Base-by-base conservation (phyloP, 1,140 invertebrate species). In the Drosophila malerkotliana region DNA sequence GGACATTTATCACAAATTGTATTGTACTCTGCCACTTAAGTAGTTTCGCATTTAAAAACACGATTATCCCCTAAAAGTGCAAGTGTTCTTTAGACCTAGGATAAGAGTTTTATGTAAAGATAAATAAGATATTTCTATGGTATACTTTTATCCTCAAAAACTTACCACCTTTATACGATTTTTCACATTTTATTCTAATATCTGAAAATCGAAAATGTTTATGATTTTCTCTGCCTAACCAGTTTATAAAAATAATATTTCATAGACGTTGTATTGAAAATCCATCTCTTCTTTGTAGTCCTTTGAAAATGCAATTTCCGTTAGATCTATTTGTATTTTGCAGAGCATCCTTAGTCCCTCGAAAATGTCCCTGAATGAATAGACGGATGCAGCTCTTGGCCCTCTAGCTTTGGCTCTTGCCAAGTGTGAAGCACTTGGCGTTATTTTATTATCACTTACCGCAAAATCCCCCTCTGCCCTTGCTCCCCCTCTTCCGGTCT, bases 1-100 rank as follows among this genome's bases (percentile, higher is more conserved):
- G 56, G 72, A 80, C 81, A 84, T 84, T 84, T 87, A 87, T 84
- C 73, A 85, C 73, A 77, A 82, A 81, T 77, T 84, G 77, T 84
- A 77, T 74, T 87, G 77, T 85, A 34, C 39, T 66, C 60, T 77
- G 77, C 72, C 81, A 71, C 72, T 77, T 61, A 76, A 66, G 71
- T 58, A 78, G 68, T 73, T 77, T 72, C 54, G 66, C 66, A 48
- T 80, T 80, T 75, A 51, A 59, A 44, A 66, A 61, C 48, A 49
- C 41, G 60, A 62, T 76, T 63, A 61, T 34, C 32, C 32, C 8
- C 8, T 1, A 2, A 30, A 34, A 34, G 12, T 9, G 9, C 32
- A 3, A 34, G 9, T 3, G 8, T 10, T 8, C 7, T 10, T 3
- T 34, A 34, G 9, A 3, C 8, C 32, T 3, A 34, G 32, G 32